Evolutionary conservation across 2,113 vertebrate genomes (phyloP), one percentile per base, ranked within the genome.

Genomic region (Puffinus mauretanicus): DNA sequence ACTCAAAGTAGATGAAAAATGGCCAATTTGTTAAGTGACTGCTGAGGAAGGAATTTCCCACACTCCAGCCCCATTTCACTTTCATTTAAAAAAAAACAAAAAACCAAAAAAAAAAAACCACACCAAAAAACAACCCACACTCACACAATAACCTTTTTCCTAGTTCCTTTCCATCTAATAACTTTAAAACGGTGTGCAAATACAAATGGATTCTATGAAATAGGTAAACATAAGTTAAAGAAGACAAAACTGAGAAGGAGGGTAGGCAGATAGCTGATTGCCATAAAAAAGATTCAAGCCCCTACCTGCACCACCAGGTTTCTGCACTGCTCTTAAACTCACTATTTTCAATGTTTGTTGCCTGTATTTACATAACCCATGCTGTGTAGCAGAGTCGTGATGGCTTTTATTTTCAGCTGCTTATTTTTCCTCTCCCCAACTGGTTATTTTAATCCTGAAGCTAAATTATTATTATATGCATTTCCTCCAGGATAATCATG

Each of bases 11-110:
- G 71, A 94, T 91, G 84, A 96, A 90, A 94, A 95, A 93, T 93
- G 34, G 55, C 64, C 75, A 55, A 17, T 93, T 91, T 84, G 55
- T 75, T 58, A 85, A 96, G 75, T 88, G 83, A 85, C 70, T 94
- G 67, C 78, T 90, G 93, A 78, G 64, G 86, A 94, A 85, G 47
- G 75, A 94, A 93, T 95, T 96, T 97, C 91, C 89, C 96, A 95
- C 87, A 83, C 93, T 90, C 51, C 75, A 94, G 64, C 15, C 47
- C 71, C 58, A 60, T 81, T 93, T 96, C 87, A 85, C 66, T 96
- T 90, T 82, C 60, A 70, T 85, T 90, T 46, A 54, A 51, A 88
- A 83, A 66, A 84, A 75, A 51, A 88, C 80, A 65, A 84, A 75
- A 25, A 47, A 8, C 38, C 40, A 47, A 71, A 14, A 18, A 4